These are phyloP conservation scores for Poeciliopsis retropinna DNA, from an alignment of 2,113 vertebrate genomes.

Conservation along the genomic window DNA sequence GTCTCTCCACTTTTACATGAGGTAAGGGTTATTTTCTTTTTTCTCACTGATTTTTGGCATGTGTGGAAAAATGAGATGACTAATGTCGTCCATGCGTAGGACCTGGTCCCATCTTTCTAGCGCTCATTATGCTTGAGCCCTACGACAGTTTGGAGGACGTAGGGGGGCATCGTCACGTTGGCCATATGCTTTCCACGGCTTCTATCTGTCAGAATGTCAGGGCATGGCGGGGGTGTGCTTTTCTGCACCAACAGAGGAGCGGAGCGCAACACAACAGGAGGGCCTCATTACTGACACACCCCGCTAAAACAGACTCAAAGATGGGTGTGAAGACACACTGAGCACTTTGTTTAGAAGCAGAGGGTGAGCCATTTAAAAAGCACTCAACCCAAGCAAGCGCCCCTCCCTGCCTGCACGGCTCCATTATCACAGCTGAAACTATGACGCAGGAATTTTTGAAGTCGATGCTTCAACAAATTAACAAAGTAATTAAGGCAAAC, in stretches of 20 bases:
- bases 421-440: constrained; percentile 68
- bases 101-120: constrained; percentile 51
- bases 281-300: constrained; percentile 70
- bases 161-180: constrained; percentile 55
- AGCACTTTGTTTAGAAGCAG: constrained; percentile 66
- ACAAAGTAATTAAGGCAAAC: constrained; percentile 75
- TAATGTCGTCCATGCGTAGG: constrained; percentile 59
- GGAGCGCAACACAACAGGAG: constrained; percentile 68
- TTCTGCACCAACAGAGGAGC: constrained; percentile 63
- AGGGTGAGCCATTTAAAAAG: constrained; percentile 74
- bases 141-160: constrained; percentile 69
- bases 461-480: constrained; percentile 70
- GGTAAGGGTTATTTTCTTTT: constrained; percentile 16
- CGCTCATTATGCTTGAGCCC: constrained; percentile 69
- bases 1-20: constrained; percentile 32
- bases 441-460: constrained; percentile 60
- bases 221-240: constrained; percentile 71
- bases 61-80: constrained; percentile 54
- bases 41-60: constrained; percentile 47
- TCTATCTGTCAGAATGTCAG: constrained; percentile 79
- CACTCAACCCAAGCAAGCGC: constrained; percentile 55
- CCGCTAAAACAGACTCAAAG: constrained; percentile 56
- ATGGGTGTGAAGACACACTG: constrained; percentile 59
- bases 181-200: constrained; percentile 75
- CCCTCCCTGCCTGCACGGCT: constrained; percentile 39